Percentiles rank a stretch among this genome's conserved stretches.
These are phyloP conservation scores for Heliconius ethilla DNA, from an alignment of 2,888 invertebrate species.

Conservation along the genomic window DNA sequence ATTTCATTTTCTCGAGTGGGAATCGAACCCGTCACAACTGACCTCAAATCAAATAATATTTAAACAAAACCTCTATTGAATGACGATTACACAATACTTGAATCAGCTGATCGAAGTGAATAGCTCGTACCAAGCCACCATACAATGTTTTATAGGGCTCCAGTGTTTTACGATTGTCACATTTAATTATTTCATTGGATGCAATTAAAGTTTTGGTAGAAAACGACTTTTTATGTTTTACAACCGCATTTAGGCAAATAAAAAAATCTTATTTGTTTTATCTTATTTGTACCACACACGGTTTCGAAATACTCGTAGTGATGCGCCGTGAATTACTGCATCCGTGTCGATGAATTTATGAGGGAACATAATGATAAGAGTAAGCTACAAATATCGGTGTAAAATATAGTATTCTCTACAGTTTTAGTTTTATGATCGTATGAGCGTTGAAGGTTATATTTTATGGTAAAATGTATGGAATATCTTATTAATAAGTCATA, in stretches of 20 bases:
- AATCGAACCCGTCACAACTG: too few species aligned
- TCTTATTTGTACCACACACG: slow-evolving; percentile 75
- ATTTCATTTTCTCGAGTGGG: too few species aligned
- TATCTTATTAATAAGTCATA: neutral
- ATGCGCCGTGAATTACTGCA: slow-evolving; percentile 51
- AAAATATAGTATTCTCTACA: slow-evolving; percentile 28
- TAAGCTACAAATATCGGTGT: slow-evolving; percentile 35
- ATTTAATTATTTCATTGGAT: slow-evolving; percentile 81
- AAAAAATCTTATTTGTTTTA: slow-evolving; percentile 70
- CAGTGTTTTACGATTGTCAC: slow-evolving; percentile 80
- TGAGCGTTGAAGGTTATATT: slow-evolving; percentile 23
- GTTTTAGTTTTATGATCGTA: slow-evolving; percentile 34
- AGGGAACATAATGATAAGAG: slow-evolving; percentile 38
- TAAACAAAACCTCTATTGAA: neutral
- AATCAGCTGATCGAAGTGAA: slow-evolving; percentile 12
- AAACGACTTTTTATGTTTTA: slow-evolving; percentile 77
- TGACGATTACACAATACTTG: neutral
- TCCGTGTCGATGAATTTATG: slow-evolving; percentile 53
- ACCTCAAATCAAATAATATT: neutral
- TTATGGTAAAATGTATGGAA: slow-evolving; percentile 2
- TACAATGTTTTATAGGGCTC: slow-evolving; percentile 73
- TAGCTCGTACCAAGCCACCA: slow-evolving; percentile 53
- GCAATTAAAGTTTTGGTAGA: slow-evolving; percentile 79
- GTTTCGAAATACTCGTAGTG: slow-evolving; percentile 59
- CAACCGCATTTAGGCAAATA: slow-evolving; percentile 79